phyloP scores from a whole-genome alignment of 2,888 invertebrate genomes.

The Eupsilia transversa region DNA sequence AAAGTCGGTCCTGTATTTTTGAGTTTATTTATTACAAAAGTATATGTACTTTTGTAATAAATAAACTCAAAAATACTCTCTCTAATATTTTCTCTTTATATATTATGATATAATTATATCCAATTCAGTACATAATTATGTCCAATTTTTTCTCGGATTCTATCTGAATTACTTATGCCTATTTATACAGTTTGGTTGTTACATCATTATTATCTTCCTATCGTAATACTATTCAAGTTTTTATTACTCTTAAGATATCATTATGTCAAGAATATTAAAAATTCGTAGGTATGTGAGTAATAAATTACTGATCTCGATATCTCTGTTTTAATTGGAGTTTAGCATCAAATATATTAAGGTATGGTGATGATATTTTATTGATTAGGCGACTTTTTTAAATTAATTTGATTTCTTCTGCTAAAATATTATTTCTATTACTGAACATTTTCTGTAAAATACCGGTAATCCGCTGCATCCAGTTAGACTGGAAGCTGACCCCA shows the following conservation, averaged over 20 bases:
- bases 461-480: no score
- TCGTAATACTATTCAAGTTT: constrained; percentile 30
- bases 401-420: constrained; percentile 14
- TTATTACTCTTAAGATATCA: constrained; percentile 22
- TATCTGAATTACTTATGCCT: neutral
- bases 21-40: no score
- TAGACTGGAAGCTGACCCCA: no score
- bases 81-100: no score
- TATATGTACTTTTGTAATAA: no score
- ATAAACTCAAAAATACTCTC: no score
- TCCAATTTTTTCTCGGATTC: neutral
- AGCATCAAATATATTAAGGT: constrained; percentile 30
- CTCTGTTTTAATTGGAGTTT: constrained; percentile 41
- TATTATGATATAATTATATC: no score
- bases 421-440: no score
- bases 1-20: no score
- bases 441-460: no score
- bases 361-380: constrained; percentile 50
- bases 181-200: neutral
- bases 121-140: no score
- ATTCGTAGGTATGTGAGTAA: constrained; percentile 26
- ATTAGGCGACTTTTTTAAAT: constrained; percentile 15
- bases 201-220: constrained; percentile 5
- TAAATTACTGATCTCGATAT: constrained; percentile 33
- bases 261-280: constrained; percentile 45